Evolutionary conservation across 2,113 vertebrate species (phyloP).

Genomic region (Cephalopholis sonnerati): DNA sequence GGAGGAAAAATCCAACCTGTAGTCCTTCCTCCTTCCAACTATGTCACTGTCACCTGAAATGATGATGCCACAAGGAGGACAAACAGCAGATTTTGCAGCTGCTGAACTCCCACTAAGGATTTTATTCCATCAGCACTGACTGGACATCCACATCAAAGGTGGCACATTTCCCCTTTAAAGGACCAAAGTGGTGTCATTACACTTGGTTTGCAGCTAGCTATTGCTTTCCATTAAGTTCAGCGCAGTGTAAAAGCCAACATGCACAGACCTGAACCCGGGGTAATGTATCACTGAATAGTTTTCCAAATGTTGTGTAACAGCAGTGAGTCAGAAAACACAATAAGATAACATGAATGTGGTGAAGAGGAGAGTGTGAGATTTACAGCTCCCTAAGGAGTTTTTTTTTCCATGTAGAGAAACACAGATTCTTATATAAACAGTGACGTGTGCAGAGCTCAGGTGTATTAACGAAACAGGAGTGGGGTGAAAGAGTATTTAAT

Average conservation of each 20-base stretch:
- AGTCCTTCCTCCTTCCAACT: too few species aligned
- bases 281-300: neutral
- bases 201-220: neutral
- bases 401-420: neutral
- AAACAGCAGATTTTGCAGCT: too few species aligned
- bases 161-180: too few species aligned
- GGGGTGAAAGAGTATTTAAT: neutral
- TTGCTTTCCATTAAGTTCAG: slow-evolving; percentile 23
- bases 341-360: neutral
- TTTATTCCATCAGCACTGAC: too few species aligned
- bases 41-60: too few species aligned
- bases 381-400: neutral
- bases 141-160: too few species aligned
- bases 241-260: slow-evolving; percentile 6
- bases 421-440: neutral
- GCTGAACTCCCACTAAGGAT: too few species aligned
- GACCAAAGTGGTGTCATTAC: neutral
- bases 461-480: neutral
- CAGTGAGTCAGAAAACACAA: neutral
- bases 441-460: slow-evolving; percentile 15
- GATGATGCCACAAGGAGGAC: too few species aligned
- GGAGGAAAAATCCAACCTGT: too few species aligned
- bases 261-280: slow-evolving; percentile 51
- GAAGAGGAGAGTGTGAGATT: neutral
- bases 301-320: slow-evolving; percentile 38